These are phyloP conservation scores for Elysia crispata DNA, from an alignment of 2,888 invertebrate genomes.

Conservation along the genomic window DNA sequence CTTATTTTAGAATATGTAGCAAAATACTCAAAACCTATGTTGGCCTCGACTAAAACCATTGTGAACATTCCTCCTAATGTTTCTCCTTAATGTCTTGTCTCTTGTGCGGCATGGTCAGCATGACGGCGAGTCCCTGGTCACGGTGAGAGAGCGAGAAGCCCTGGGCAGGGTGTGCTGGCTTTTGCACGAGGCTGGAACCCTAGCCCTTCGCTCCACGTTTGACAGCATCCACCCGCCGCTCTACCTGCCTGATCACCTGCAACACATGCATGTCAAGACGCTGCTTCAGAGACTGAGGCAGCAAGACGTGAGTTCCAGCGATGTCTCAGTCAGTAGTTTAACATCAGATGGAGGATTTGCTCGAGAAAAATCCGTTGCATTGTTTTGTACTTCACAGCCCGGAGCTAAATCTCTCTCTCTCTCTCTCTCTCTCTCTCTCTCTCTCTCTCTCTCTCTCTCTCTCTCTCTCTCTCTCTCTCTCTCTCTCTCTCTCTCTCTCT, in stretches of 20 bases:
- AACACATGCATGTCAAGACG: slow-evolving; percentile 59
- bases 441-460: slow-evolving; percentile 6
- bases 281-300: background rate
- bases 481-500: slow-evolving; percentile 29
- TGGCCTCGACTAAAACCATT: too few relatives aligned
- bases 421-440: background rate
- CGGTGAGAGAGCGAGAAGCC: slow-evolving; percentile 61
- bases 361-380: too few relatives aligned
- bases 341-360: too few relatives aligned
- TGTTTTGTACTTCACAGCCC: too few relatives aligned
- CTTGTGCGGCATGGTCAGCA: too few relatives aligned
- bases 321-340: too few relatives aligned
- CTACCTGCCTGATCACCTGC: slow-evolving; percentile 62
- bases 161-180: slow-evolving; percentile 67
- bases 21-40: too few relatives aligned
- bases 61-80: too few relatives aligned
- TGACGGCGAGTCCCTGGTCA: slow-evolving; percentile 45
- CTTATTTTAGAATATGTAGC: too few relatives aligned
- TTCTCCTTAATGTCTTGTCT: too few relatives aligned
- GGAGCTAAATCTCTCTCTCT: too few relatives aligned
- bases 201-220: slow-evolving; percentile 62
- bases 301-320: background rate
- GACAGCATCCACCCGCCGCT: slow-evolving; percentile 68
- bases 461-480: slow-evolving; percentile 1
- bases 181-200: slow-evolving; percentile 66